phyloP scores from a whole-genome alignment of 2,113 vertebrate genomes.

The Indicator indicator region DNA sequence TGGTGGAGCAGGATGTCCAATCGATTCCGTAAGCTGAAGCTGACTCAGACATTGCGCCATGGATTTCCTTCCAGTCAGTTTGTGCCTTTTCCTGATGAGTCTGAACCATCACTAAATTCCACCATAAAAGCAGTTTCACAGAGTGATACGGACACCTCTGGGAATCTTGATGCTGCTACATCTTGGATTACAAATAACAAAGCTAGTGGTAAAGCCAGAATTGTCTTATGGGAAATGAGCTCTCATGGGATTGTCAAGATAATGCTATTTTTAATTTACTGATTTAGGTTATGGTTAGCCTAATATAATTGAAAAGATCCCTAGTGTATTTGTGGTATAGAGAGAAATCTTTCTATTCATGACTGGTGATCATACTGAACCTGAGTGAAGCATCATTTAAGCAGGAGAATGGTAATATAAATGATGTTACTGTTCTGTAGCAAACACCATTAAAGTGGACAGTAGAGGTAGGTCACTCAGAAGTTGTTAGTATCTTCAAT shows the following conservation, averaged over 20 bases:
- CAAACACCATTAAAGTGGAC: not conserved
- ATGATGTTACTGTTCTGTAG: not conserved
- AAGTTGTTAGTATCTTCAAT: not conserved
- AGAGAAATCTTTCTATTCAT: not conserved
- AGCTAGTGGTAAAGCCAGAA: conserved; percentile 78
- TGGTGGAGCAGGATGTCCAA: conserved; percentile 99
- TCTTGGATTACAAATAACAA: conserved; percentile 79
- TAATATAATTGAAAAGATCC: not conserved
- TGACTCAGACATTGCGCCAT: conserved; percentile 92
- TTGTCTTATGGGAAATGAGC: not conserved
- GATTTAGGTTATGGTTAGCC: not conserved
- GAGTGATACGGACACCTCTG: conserved; percentile 47
- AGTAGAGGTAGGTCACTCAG: not conserved
- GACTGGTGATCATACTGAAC: not conserved
- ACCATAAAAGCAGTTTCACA: conserved; percentile 84
- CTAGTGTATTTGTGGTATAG: rapidly evolving
- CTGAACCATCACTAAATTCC: conserved; percentile 81
- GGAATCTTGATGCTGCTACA: conserved; percentile 54
- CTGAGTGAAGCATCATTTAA: not conserved
- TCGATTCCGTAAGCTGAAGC: conserved; percentile 92
- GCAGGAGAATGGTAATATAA: not conserved
- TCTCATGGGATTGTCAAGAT: not conserved
- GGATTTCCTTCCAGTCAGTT: conserved; percentile 88
- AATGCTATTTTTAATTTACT: not conserved
- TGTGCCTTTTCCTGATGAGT: conserved; percentile 85